Conservation (phyloP, 2,888 invertebrate genomes). For the Craniophora ligustri region DNA sequence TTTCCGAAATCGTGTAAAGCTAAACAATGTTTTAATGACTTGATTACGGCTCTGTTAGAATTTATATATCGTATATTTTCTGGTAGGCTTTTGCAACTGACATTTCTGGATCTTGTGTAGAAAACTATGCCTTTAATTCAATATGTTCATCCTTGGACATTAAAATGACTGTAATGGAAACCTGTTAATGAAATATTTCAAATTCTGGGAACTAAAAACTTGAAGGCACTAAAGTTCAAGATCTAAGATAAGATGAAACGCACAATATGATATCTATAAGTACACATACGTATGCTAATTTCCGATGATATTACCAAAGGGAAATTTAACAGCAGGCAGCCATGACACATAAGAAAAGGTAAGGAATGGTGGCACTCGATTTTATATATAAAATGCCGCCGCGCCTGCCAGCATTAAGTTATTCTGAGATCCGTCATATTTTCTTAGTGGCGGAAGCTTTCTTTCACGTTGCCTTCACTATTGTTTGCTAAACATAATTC, state of each 20-base stretch:
- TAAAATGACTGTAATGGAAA: too few species aligned
- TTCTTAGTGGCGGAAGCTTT: conserved; percentile 38
- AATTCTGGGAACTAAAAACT: too few species aligned
- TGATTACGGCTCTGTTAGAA: conserved; percentile 6
- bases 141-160: too few species aligned
- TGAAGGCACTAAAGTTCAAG: too few species aligned
- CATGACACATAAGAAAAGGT: background rate
- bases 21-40: conserved; percentile 31
- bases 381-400: conserved; percentile 3
- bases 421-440: conserved; percentile 13
- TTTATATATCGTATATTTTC: conserved; percentile 13
- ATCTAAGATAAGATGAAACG: too few species aligned
- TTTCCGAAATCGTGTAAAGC: conserved; percentile 24
- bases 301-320: too few species aligned
- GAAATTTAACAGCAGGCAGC: too few species aligned
- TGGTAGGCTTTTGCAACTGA: conserved; percentile 15
- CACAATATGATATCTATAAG: too few species aligned
- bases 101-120: background rate
- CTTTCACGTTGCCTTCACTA: conserved; percentile 30
- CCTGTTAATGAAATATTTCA: too few species aligned
- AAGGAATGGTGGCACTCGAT: background rate
- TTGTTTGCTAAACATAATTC: conserved; percentile 28
- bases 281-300: too few species aligned
- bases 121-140: too few species aligned
- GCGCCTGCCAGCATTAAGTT: conserved; percentile 8